phyloP scores from a whole-genome alignment of 2,888 invertebrate genomes.

The Coronaproctus castanopsis region DNA sequence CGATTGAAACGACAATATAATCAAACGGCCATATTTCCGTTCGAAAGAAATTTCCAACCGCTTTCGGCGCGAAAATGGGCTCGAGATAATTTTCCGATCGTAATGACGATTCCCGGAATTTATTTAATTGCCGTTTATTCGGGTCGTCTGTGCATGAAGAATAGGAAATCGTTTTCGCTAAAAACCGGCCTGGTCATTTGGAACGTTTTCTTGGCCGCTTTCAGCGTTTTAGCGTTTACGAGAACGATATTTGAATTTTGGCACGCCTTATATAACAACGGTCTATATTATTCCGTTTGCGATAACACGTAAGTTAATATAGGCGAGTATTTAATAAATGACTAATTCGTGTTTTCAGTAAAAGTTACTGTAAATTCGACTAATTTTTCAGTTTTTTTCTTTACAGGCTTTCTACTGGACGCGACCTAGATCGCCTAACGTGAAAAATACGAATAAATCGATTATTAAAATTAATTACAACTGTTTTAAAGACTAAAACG shows the following conservation, averaged over 20 bases:
- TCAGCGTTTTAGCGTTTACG: slow-evolving; percentile 35
- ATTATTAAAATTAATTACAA: too few relatives aligned
- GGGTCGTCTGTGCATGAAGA: slow-evolving; percentile 83
- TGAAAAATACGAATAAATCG: too few relatives aligned
- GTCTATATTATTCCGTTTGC: neutral
- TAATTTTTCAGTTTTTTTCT: too few relatives aligned
- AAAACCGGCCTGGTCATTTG: slow-evolving; percentile 69
- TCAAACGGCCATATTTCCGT: too few relatives aligned
- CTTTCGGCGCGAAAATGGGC: slow-evolving; percentile 80
- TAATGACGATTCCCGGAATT: slow-evolving; percentile 68
- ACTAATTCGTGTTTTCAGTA: too few relatives aligned
- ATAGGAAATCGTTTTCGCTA: slow-evolving; percentile 72
- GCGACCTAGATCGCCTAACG: too few relatives aligned
- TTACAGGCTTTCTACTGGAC: too few relatives aligned
- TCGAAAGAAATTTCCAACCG: slow-evolving; percentile 85
- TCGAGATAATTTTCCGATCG: slow-evolving; percentile 85
- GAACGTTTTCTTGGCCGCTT: slow-evolving; percentile 79
- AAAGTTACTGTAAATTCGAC: too few relatives aligned
- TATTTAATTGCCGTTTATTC: slow-evolving; percentile 90
- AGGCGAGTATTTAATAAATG: too few relatives aligned
- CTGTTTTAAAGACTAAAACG: too few relatives aligned
- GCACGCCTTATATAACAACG: neutral
- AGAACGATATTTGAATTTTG: neutral
- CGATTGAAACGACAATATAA: too few relatives aligned
- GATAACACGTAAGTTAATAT: neutral